Base-by-base conservation (phyloP, 1,140 invertebrate genomes). In the Frieseomelitta varia region DNA sequence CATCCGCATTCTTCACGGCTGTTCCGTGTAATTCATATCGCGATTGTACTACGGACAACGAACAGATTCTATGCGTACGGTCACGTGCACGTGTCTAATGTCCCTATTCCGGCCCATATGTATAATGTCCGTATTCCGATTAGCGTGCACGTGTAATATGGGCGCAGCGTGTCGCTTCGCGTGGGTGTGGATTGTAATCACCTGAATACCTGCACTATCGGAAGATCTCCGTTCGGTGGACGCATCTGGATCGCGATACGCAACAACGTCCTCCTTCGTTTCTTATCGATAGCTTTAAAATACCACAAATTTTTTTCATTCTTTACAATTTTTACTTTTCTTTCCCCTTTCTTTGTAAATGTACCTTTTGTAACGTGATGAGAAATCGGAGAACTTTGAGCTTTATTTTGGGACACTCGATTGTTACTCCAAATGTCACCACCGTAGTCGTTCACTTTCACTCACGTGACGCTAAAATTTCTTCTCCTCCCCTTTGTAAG, bases 141-240 rank as follows among this genome's bases (percentile, higher is more conserved):
- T 89, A 88, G 85, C 67, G 87, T 73, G 80, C 88, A 84, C 87
- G 87, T 89, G 88, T 88, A 80, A 89, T 81, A 84, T 75, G 74
- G 83, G 63, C 73, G 84, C 84, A 88, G 67, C 80, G 85, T 77
- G 87, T 79, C 80, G 79, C 68, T 47, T 17, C 34, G 84, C 85
- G 88, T 89, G 85, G 88, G 88, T 76, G 87, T 80, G 81, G 84
- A 89, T 89, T 85, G 87, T 88, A 88, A 89, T 89, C 88, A 86
- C 71, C 73, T 75, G 85, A 89, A 88, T 88, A 85, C 86, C 79
- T 74, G 75, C 69, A 68, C 78, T 88, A 88, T 88, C 87, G 74
- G 68, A 65, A 63, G 83, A 88, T 88, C 87, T 88, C 69, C 51
- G 75, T 71, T 71, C 78, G 53, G 63, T 84, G 69, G 69, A 73